phyloP scores from a whole-genome alignment of 2,888 invertebrate genomes.

The Villa cingulata region DNA sequence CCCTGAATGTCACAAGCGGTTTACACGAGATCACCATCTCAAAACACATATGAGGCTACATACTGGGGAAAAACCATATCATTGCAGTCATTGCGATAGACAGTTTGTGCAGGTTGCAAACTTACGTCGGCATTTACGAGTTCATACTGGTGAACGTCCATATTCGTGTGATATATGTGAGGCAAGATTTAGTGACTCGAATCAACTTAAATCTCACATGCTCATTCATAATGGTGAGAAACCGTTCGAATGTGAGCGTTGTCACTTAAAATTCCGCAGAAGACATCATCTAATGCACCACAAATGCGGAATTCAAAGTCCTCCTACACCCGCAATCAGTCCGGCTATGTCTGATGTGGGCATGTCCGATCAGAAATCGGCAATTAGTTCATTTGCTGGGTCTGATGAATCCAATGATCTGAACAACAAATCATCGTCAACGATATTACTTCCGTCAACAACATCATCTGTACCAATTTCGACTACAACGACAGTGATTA shows the following conservation, averaged over 20 bases:
- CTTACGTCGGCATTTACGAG: constrained; percentile 71
- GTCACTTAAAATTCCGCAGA: constrained; percentile 66
- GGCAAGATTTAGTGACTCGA: constrained; percentile 79
- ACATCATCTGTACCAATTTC: constrained; percentile 23
- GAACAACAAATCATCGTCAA: constrained; percentile 9
- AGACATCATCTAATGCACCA: constrained; percentile 77
- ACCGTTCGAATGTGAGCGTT: constrained; percentile 69
- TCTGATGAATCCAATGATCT: constrained; percentile 27
- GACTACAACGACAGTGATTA: constrained; percentile 28
- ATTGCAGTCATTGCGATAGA: constrained; percentile 80
- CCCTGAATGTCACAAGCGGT: constrained; percentile 79
- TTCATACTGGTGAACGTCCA: constrained; percentile 84
- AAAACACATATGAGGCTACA: constrained; percentile 88
- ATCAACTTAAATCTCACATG: constrained; percentile 80
- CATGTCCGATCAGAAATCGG: constrained; percentile 28
- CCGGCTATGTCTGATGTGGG: constrained; percentile 16
- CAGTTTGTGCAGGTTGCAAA: constrained; percentile 92
- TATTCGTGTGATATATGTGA: constrained; percentile 78
- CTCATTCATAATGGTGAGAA: constrained; percentile 83
- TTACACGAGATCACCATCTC: constrained; percentile 83
- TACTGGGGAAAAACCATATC: constrained; percentile 87
- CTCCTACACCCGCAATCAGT: constrained; percentile 29
- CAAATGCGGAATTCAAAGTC: constrained; percentile 50
- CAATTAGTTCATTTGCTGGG: constrained; percentile 28
- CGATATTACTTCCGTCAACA: constrained; percentile 9